Base-by-base conservation (phyloP, 2,797 vertebrate species). In the Diplodus puntazzo region DNA sequence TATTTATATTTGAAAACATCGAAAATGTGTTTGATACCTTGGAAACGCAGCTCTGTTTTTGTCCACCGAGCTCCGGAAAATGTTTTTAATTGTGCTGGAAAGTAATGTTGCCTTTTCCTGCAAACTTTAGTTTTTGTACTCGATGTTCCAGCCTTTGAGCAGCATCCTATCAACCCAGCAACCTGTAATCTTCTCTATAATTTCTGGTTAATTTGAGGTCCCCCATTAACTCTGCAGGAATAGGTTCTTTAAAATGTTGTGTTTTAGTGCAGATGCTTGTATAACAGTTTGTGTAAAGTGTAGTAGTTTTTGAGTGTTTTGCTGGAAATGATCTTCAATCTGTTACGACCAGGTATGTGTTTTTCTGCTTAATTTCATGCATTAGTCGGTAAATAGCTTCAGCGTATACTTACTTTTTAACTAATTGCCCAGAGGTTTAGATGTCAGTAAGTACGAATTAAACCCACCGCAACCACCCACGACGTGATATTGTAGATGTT, bases 111-210 rank as follows among this genome's bases (percentile, higher is more conserved):
- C 3, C 12, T 50, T 58, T 59, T 52, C 9, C 12, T 42, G 14
- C 21, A 18, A 64, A 46, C 55, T 58, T 14, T 13, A 23, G 1
- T 17, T 46, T 60, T 42, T 63, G 50, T 14, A 49, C 66, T n/a
- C 49, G n/a, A 23, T 25, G 50, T 17, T 48, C 10, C 2, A 59
- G 14, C 58, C 27, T 65, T 58, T 67, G 45, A 58, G 16, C 73
- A 34, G 34, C 34, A 34, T 34, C 34, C 34, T 39, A 39, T 39
- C 39, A 39, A 39, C 39, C 39, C 39, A 66, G 45, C 2, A 50
- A 75, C 16, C n/a, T 27, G 16, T n/a, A 42, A 69, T 66, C 21
- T 52, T 64, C 59, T 68, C 48, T 53, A 12, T 42, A n/a, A 59
- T n/a, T 4, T 30, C 66, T 53, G 17, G n/a, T 17, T 65, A 39